phyloP scores from a whole-genome alignment of 2,888 invertebrate species.

The Hydriomena furcata region DNA sequence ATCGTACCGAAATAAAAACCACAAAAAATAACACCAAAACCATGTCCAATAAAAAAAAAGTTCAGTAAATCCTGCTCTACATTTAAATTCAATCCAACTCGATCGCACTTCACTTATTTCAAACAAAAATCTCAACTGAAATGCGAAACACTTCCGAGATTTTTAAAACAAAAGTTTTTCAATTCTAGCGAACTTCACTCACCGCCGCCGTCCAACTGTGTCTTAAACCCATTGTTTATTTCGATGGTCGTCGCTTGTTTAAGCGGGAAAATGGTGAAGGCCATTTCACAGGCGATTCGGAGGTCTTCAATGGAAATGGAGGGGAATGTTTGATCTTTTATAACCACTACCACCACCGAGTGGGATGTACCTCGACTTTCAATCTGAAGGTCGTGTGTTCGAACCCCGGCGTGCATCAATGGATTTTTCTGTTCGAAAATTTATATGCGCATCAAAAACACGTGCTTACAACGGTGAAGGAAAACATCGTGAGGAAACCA shows the following conservation, averaged over 20 bases:
- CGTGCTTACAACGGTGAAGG: no score
- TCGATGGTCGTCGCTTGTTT: constrained; percentile 10
- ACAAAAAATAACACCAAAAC: not conserved
- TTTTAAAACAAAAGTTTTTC: constrained; percentile 26
- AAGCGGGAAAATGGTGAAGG: constrained; percentile 14
- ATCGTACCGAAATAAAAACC: no score
- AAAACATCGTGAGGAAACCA: no score
- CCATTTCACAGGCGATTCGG: constrained; percentile 16
- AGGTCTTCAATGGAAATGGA: constrained; percentile 4
- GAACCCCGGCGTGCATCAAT: no score
- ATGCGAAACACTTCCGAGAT: constrained; percentile 18
- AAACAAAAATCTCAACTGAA: constrained; percentile 6
- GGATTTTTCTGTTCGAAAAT: no score
- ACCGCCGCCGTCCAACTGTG: constrained; percentile 16
- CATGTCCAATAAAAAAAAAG: not conserved
- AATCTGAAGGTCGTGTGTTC: no score
- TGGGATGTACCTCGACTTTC: no score
- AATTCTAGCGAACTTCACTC: constrained; percentile 16
- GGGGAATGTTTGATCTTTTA: no score
- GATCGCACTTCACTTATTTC: constrained; percentile 4
- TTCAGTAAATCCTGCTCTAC: not conserved
- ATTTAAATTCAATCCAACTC: not conserved
- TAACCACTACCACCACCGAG: no score
- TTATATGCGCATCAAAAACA: no score
- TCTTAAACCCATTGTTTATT: constrained; percentile 18